Evolutionary conservation across 2,888 invertebrate species (phyloP).

Genomic region (Pollenia angustigena): DNA sequence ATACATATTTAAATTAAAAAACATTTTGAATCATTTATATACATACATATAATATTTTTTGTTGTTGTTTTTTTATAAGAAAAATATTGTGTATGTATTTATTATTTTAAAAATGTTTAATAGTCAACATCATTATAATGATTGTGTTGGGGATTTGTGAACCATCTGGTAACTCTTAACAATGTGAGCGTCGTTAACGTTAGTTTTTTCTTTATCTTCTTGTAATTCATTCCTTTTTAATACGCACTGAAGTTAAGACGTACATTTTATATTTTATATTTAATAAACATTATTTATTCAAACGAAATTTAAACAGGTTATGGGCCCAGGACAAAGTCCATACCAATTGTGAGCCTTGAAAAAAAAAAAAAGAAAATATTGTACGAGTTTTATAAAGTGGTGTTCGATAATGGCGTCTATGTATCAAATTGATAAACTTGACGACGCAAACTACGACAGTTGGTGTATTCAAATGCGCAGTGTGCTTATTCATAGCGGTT

Average conservation of each 20-base stretch:
- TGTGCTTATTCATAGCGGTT: conserved; percentile 7
- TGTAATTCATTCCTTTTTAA: too few species aligned
- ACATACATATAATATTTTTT: background rate
- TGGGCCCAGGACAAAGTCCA: conserved; percentile 47
- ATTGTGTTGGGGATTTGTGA: too few species aligned
- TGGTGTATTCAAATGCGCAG: conserved; percentile 46
- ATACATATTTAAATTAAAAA: background rate
- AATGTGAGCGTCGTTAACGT: too few species aligned
- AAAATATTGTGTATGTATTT: conserved; percentile 1
- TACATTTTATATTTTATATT: too few species aligned
- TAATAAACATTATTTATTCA: too few species aligned
- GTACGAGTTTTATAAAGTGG: background rate
- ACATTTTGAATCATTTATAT: background rate
- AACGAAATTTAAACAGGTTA: conserved; percentile 35
- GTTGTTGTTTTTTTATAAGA: background rate
- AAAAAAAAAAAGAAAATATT: background rate
- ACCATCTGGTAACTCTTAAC: too few species aligned
- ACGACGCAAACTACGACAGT: conserved; percentile 22
- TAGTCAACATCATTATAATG: too few species aligned
- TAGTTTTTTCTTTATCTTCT: too few species aligned
- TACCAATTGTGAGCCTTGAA: background rate
- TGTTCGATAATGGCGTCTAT: background rate
- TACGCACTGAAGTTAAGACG: too few species aligned
- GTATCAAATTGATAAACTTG: conserved; percentile 27
- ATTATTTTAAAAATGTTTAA: too few species aligned